Conservation (phyloP, 2,113 vertebrate genomes). For the Odontesthes bonariensis region DNA sequence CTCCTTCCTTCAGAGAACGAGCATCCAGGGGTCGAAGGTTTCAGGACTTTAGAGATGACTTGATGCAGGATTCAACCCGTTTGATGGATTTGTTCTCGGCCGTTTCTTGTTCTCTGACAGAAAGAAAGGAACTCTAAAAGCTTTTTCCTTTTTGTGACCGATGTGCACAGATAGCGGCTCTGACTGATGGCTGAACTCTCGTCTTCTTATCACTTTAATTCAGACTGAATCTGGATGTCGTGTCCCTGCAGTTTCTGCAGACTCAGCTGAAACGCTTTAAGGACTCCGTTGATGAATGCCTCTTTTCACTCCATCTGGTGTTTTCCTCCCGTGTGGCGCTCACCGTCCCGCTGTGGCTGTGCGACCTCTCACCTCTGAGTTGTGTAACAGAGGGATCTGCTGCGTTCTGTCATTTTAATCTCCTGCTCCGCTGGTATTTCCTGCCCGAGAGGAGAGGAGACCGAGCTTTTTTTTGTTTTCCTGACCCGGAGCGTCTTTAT, state of each 20-base stretch:
- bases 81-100: no score
- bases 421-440: constrained; percentile 67
- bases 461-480: constrained; percentile 31
- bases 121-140: no score
- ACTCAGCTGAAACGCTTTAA: constrained; percentile 47
- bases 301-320: constrained; percentile 35
- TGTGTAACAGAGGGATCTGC: constrained; percentile 59
- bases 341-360: constrained; percentile 18
- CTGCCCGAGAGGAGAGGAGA: constrained; percentile 35
- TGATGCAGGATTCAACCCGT: no score
- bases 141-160: no score
- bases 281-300: constrained; percentile 24
- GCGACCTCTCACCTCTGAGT: constrained; percentile 51
- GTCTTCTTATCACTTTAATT: no score
- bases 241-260: constrained; percentile 8
- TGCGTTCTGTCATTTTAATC: constrained; percentile 72
- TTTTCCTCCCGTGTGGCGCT: constrained; percentile 34
- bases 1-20: no score
- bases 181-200: no score
- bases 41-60: no score
- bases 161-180: no score
- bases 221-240: not conserved
- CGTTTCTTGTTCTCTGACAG: no score
- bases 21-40: no score
- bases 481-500: not conserved